Evolutionary conservation across 92 coral and sea anemone genomes (phyloP).

Genomic region (Umimayanthus kanabou): DNA sequence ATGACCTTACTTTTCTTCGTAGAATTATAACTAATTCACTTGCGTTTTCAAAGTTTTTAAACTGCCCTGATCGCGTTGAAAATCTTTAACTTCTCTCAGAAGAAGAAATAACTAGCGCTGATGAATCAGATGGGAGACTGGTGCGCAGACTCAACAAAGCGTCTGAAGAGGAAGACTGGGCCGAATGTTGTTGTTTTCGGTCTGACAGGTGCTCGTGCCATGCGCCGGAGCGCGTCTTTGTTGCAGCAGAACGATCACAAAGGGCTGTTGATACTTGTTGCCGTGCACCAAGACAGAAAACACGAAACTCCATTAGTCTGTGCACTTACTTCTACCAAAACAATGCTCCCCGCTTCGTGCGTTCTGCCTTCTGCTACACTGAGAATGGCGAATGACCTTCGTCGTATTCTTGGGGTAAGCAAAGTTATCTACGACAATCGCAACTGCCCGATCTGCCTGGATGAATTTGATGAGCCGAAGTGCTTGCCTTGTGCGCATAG

Average conservation of each 20-base stretch:
- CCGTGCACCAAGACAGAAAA: conserved; percentile 27
- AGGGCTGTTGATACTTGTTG: conserved; percentile 38
- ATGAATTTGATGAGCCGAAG: conserved; percentile 40
- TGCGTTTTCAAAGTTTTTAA: too few relatives aligned
- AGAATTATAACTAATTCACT: too few relatives aligned
- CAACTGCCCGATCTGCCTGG: conserved; percentile 38
- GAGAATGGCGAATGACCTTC: conserved; percentile 43
- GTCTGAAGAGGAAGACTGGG: background rate
- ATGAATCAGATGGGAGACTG: background rate
- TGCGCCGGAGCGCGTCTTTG: conserved; percentile 35
- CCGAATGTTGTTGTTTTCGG: background rate
- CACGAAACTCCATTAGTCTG: conserved; percentile 6
- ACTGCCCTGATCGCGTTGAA: too few relatives aligned
- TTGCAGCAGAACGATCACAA: conserved; percentile 35
- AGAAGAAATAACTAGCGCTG: too few relatives aligned
- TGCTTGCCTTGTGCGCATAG: conserved; percentile 44
- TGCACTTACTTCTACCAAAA: background rate
- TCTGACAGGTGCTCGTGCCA: conserved; percentile 26
- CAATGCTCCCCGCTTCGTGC: conserved; percentile 46
- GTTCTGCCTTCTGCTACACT: conserved; percentile 23
- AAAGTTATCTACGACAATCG: conserved; percentile 34
- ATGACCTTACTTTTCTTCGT: too few relatives aligned
- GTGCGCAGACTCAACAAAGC: background rate
- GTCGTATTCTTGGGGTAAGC: conserved; percentile 43
- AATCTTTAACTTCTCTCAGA: too few relatives aligned